Base-by-base conservation (phyloP, 2,888 invertebrate species). In the Pseudeuparius sepicola region DNA sequence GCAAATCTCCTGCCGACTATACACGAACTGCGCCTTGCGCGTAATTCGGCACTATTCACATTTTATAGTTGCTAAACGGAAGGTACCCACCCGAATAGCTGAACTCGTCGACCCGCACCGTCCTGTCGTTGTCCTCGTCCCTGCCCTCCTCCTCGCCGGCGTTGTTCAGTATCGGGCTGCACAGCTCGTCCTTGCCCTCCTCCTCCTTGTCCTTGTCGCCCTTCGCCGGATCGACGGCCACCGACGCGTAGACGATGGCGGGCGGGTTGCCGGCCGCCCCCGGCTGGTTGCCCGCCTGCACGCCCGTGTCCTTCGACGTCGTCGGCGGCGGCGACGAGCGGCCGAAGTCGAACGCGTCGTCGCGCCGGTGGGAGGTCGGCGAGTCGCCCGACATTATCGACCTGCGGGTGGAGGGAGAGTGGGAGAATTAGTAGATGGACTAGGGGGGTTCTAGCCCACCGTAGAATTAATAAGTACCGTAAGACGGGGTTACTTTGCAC, bases 341-440 rank as follows among this genome's bases (percentile, higher is more conserved):
- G 6, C 43, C 44, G 33, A 47, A 52, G 24, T 52, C 50, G 40
- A 52, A 51, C 4, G 48, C 39, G 26, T 54, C 52, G 32, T 51
- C 48, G 4, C 39, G 33, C 25, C 46, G 44, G 37, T 51, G 48
- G 12, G 53, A 48, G 23, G 46, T 44, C 6, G 54, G 52, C 17
- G 51, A 52, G 34, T 55, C 53, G 7, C 53, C 55, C 4, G 55
- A 54, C 55, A 55, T 55, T 32, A 49, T 52, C n/a, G 50, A 50
- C 41, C 52, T 52, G n/a, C 20, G n/a, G n/a, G n/a, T n/a, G n/a
- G n/a, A n/a, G n/a, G n/a, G n/a, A n/a, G n/a, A n/a, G n/a, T n/a
- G n/a, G n/a, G n/a, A n/a, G n/a, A n/a, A n/a, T n/a, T n/a, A n/a
- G n/a, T n/a, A n/a, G n/a, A n/a, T n/a, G n/a, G n/a, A n/a, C n/a